phyloP scores from a whole-genome alignment of 2,888 invertebrate species.

The Myathropa florea region DNA sequence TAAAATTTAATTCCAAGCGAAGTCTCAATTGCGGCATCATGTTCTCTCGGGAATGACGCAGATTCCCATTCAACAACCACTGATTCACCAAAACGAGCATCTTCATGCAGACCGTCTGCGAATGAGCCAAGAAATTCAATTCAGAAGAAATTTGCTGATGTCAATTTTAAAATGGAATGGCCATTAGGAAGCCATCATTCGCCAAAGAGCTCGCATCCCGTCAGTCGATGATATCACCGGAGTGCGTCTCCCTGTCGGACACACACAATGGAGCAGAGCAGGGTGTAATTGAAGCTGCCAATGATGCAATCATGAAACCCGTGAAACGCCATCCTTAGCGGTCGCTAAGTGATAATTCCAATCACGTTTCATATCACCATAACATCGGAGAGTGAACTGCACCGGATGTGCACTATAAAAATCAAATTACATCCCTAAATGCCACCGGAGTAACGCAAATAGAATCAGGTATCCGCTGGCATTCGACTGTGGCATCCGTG shows the following conservation, averaged over 20 bases:
- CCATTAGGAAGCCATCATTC: neutral
- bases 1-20: no score
- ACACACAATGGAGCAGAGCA: neutral
- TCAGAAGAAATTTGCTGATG: neutral
- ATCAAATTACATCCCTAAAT: conserved; percentile 65
- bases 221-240: conserved; percentile 8
- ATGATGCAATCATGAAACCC: neutral
- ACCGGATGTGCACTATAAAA: conserved; percentile 43
- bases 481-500: no score
- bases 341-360: conserved; percentile 45
- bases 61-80: neutral
- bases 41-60: no score
- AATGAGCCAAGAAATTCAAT: neutral
- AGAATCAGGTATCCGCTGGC: conserved; percentile 39
- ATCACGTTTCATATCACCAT: conserved; percentile 51
- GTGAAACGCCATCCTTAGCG: neutral
- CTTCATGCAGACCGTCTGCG: neutral
- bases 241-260: neutral
- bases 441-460: conserved; percentile 44
- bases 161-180: neutral
- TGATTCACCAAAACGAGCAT: neutral
- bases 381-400: conserved; percentile 35
- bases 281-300: neutral
- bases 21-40: no score
- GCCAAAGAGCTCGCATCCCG: neutral